Conservation (phyloP, 2,797 vertebrate species). For the Rhabdomys pumilio region DNA sequence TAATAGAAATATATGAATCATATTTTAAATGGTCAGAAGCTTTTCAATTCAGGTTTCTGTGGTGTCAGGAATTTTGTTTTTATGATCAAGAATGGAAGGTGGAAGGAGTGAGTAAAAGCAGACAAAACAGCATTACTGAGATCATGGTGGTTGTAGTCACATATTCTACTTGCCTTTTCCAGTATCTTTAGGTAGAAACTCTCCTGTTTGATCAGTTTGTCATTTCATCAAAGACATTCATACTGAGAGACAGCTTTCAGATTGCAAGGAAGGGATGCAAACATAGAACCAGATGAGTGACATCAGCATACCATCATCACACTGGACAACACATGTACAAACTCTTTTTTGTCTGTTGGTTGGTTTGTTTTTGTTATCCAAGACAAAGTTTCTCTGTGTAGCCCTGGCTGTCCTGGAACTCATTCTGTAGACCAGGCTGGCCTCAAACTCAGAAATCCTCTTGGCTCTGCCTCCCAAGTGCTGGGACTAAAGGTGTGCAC, state of each 20-base stretch:
- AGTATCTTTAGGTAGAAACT: background rate
- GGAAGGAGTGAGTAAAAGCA: background rate
- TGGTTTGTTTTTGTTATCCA: too few species aligned
- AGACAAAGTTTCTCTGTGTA: too few species aligned
- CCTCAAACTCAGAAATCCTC: too few species aligned
- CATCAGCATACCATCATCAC: background rate
- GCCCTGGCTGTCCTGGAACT: too few species aligned
- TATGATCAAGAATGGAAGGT: background rate
- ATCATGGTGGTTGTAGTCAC: background rate
- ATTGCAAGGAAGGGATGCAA: background rate
- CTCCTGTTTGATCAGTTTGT: background rate
- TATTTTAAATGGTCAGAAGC: background rate
- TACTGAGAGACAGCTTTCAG: background rate
- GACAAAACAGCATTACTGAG: background rate
- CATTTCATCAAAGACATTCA: background rate
- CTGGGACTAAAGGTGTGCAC: too few species aligned
- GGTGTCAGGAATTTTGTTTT: background rate
- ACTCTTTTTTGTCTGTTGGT: background rate
- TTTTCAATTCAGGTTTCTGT: background rate
- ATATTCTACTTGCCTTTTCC: too few species aligned
- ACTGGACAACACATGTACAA: background rate
- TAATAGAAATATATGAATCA: background rate
- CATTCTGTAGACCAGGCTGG: too few species aligned
- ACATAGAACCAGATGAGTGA: background rate
- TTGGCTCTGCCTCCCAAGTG: too few species aligned